A percentile compares a stretch with the other conserved stretches of the same genome.
Conservation (phyloP, 2,113 vertebrate species). For the Globicephala melas region DNA sequence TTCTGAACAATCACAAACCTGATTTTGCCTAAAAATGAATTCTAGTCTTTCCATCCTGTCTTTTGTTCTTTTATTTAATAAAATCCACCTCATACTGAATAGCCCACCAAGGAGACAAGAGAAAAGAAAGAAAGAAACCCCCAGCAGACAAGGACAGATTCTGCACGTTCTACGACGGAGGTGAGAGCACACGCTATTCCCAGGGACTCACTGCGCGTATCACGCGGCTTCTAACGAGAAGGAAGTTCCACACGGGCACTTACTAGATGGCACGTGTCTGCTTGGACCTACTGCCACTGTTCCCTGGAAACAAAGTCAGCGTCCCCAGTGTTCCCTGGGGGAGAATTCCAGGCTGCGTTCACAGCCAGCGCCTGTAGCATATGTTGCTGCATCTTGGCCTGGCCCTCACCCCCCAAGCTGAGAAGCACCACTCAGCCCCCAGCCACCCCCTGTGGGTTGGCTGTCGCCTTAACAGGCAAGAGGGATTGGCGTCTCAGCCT, state of each 20-base stretch:
- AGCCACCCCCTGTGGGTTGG: accelerated
- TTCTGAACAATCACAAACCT: not conserved
- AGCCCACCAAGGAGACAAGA: not conserved
- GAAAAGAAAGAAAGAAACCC: too few relatives aligned
- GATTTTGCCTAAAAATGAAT: not conserved
- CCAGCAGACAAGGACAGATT: accelerated
- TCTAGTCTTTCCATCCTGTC: not conserved
- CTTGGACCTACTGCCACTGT: too few relatives aligned
- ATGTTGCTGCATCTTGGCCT: accelerated
- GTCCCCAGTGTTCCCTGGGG: too few relatives aligned
- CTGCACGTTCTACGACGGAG: accelerated
- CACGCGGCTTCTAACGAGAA: accelerated
- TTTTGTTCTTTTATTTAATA: not conserved
- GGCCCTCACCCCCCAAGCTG: accelerated
- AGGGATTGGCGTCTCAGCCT: not conserved
- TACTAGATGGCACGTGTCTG: accelerated
- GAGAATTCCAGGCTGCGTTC: not conserved
- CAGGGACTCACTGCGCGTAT: accelerated
- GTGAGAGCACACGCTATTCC: accelerated
- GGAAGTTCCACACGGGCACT: accelerated
- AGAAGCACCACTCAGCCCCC: not conserved
- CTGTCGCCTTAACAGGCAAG: accelerated
- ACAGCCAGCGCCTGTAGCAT: accelerated
- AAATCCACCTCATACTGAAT: not conserved
- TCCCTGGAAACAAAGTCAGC: not conserved